Base-by-base conservation (phyloP, 2,888 invertebrate genomes). In the Drymonia ruficornis region DNA sequence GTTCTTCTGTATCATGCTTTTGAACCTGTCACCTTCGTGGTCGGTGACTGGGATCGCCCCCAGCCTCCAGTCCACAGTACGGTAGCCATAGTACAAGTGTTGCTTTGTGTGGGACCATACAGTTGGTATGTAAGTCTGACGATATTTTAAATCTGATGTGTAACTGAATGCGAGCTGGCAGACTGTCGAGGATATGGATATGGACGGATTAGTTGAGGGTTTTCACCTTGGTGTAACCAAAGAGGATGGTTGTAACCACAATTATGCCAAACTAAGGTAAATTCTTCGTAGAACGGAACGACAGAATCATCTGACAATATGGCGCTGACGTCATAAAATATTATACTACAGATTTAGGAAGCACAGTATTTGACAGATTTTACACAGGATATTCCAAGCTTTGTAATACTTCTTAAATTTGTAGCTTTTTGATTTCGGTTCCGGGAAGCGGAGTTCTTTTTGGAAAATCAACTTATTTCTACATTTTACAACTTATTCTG, bases 231-330 rank as follows among this genome's bases (percentile, higher is more conserved):
- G 23, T 23, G 4, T 23, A 6, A 23, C n/a, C n/a, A n/a, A n/a
- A n/a, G n/a, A n/a, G n/a, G n/a, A 23, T 23, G 7, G 7, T 23
- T 23, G 23, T 6, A 36, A 13, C 13, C 11, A 3, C 5, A 7
- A 36, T 5, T 13, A 36, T 36, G 36, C 5, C 36, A n/a, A 36
- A 5, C 3, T n/a, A 7, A 36, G n/a, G n/a, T 36, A 36, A 36
- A 36, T 56, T 65, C 52, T 68, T 57, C 69, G 55, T 72, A 28
- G 13, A 75, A 63, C 31, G 78, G 63, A 78, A 70, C 60, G 57
- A 19, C 47, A 29, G 28, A 67, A 64, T 79, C 81, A 82, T 72
- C 73, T 81, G 80, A 80, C 74, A 64, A 13, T 61, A 67, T 74
- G 72, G 68, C 62, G 23, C 29, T 48, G 53, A 62, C 65, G 59